Conservation (phyloP, 2,888 invertebrate species). For the Argyra leucocephala region DNA sequence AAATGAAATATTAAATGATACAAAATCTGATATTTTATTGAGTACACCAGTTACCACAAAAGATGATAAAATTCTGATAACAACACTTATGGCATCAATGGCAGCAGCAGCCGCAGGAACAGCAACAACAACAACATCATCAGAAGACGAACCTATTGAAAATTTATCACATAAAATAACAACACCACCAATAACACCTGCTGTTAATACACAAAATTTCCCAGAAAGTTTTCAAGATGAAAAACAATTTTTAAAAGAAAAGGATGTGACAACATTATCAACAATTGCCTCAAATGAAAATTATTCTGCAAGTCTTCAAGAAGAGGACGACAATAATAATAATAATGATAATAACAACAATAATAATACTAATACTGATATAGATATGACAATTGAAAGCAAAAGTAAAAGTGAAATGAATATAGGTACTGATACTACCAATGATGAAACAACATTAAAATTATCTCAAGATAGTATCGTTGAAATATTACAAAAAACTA, state of each 20-base stretch:
- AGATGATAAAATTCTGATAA: slow-evolving; percentile 11
- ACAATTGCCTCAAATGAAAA: neutral
- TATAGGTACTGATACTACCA: too few relatives aligned
- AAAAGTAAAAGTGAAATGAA: neutral
- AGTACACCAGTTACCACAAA: slow-evolving; percentile 8
- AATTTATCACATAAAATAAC: neutral
- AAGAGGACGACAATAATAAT: neutral
- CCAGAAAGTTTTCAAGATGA: neutral
- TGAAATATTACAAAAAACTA: neutral
- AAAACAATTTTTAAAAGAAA: neutral
- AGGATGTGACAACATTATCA: neutral
- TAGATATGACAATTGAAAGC: neutral
- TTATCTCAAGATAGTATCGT: neutral
- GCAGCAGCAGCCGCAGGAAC: neutral
- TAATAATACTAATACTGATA: neutral
- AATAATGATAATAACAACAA: neutral
- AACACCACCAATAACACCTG: neutral
- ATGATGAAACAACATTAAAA: neutral
- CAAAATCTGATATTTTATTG: slow-evolving; percentile 7
- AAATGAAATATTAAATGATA: neutral
- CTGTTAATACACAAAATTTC: neutral
- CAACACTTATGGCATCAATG: slow-evolving; percentile 8
- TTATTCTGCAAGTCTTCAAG: neutral
- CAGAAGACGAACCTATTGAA: neutral
- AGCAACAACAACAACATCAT: neutral